These are phyloP conservation scores for Lemur catta DNA, from an alignment of 2,797 vertebrate genomes.

Conservation along the genomic window DNA sequence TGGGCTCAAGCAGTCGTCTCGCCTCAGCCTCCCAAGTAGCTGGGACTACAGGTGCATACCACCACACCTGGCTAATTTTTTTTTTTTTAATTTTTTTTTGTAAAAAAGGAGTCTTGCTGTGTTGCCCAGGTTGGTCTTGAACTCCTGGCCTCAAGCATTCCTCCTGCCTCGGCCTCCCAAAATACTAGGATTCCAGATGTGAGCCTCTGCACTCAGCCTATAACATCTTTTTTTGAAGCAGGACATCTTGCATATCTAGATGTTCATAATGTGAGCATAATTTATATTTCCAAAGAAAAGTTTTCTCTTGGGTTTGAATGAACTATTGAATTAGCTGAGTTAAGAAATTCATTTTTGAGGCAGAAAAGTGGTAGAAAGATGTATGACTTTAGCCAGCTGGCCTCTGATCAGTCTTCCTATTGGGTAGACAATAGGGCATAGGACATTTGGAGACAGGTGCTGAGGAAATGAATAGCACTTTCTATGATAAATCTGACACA, in stretches of 20 bases:
- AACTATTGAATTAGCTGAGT: background rate
- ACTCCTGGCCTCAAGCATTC: background rate
- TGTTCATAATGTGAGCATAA: background rate
- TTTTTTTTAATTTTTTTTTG: too few species aligned
- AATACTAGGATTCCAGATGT: background rate
- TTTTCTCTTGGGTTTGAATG: constrained; percentile 8
- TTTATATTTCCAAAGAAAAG: constrained; percentile 8
- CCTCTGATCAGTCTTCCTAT: background rate
- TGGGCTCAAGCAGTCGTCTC: background rate
- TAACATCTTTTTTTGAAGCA: background rate
- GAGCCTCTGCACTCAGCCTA: background rate
- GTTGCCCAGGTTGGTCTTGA: background rate
- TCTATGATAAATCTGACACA: background rate
- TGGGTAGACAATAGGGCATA: constrained; percentile 36
- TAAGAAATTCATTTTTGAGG: background rate
- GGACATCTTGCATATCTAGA: background rate
- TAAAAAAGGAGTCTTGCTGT: too few species aligned
- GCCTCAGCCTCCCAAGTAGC: background rate
- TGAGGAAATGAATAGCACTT: constrained; percentile 40
- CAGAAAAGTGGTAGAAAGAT: constrained; percentile 10
- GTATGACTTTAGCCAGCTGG: constrained; percentile 16
- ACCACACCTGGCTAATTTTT: too few species aligned
- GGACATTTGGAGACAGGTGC: constrained; percentile 43
- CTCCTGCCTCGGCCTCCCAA: background rate
- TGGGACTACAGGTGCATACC: background rate